Conservation (phyloP, 2,888 invertebrate species). For the Dasysyrphus albostriatus region DNA sequence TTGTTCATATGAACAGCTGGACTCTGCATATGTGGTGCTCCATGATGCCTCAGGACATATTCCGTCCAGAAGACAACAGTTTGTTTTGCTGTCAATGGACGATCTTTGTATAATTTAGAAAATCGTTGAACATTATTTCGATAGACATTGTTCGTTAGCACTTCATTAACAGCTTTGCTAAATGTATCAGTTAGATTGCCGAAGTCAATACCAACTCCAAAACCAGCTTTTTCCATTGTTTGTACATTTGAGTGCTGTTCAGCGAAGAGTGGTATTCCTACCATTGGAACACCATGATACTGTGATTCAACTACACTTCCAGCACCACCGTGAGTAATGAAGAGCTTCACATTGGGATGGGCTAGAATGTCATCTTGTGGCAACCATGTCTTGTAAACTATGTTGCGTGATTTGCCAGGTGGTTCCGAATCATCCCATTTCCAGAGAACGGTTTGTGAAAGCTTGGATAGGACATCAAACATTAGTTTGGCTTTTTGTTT, state of each 20-base stretch:
- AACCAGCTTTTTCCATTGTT: conserved; percentile 88
- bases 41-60: conserved; percentile 85
- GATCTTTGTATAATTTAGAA: conserved; percentile 84
- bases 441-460: conserved; percentile 87
- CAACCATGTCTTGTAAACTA: conserved; percentile 81
- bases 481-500: conserved; percentile 85
- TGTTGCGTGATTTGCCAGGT: conserved; percentile 80
- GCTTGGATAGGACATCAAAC: conserved; percentile 85
- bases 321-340: conserved; percentile 84
- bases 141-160: conserved; percentile 78
- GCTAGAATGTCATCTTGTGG: conserved; percentile 90
- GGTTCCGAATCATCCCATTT: conserved; percentile 86
- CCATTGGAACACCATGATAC: conserved; percentile 90
- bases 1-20: conserved; percentile 84
- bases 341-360: conserved; percentile 87
- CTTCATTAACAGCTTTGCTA: conserved; percentile 76
- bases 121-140: conserved; percentile 81
- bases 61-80: conserved; percentile 86
- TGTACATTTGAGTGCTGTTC: conserved; percentile 91
- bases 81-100: conserved; percentile 84
- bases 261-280: conserved; percentile 90
- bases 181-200: conserved; percentile 74
- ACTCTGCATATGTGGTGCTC: conserved; percentile 85
- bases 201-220: conserved; percentile 77
- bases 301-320: conserved; percentile 91